phyloP scores from a whole-genome alignment of 2,113 vertebrate species.

The Apodemus speciosus region DNA sequence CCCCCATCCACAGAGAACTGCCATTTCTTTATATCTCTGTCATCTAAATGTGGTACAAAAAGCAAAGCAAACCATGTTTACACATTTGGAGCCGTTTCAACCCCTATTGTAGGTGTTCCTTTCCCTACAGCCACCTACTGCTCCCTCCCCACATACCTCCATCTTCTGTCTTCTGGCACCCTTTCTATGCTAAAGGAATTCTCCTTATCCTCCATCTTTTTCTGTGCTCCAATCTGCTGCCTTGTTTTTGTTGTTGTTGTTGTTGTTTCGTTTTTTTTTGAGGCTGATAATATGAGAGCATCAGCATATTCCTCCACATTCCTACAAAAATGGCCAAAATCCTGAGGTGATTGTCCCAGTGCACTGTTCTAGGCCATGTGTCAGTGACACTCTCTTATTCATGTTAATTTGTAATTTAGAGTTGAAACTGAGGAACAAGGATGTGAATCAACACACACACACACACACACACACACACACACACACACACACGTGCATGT shows the following conservation, averaged over 20 bases:
- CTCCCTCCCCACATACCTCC: background rate
- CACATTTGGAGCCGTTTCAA: background rate
- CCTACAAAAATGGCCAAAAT: slow-evolving; percentile 25
- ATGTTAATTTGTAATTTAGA: background rate
- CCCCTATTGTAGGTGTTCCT: background rate
- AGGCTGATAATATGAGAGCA: background rate
- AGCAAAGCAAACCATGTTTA: background rate
- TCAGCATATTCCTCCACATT: background rate
- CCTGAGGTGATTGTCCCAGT: background rate
- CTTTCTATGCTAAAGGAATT: background rate
- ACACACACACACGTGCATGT: too few species aligned
- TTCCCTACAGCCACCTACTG: background rate
- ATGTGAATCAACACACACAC: background rate
- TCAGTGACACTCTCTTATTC: background rate
- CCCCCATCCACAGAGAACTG: background rate
- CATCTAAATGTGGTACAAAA: background rate
- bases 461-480: background rate
- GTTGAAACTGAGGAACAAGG: background rate
- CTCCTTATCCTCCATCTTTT: background rate
- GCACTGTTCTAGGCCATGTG: background rate
- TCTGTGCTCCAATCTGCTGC: background rate
- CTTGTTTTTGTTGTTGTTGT: background rate
- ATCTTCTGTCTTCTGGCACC: background rate
- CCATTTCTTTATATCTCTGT: background rate
- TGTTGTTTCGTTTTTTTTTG: too few species aligned